A percentile compares a stretch with the other conserved stretches of the same genome.
Evolutionary conservation across 2,888 invertebrate genomes (phyloP).

Genomic region (Apodemia zela): DNA sequence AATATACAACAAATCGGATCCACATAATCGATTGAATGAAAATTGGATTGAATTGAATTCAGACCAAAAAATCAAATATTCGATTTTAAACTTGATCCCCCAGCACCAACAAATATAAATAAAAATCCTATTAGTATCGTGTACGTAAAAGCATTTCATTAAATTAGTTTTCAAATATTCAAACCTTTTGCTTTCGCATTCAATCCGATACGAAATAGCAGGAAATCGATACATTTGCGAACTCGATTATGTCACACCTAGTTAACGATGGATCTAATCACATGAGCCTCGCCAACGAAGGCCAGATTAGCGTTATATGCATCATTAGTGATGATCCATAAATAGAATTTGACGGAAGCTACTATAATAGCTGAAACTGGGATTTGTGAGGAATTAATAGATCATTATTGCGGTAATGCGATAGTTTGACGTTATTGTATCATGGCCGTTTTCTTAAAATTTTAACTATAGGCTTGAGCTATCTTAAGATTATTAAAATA

Average conservation of each 20-base stretch:
- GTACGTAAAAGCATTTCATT: constrained; percentile 15
- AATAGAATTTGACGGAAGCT: constrained; percentile 25
- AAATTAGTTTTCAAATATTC: constrained; percentile 20
- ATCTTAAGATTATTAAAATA: too few species aligned
- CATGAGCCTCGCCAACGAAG: constrained; percentile 21
- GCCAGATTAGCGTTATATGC: constrained; percentile 27
- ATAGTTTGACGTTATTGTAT: background rate
- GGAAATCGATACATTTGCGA: constrained; percentile 23
- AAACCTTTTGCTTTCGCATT: constrained; percentile 17
- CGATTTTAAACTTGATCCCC: constrained; percentile 2
- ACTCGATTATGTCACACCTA: constrained; percentile 25
- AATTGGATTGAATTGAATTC: background rate
- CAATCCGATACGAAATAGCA: constrained; percentile 8
- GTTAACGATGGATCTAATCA: constrained; percentile 24
- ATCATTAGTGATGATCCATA: constrained; percentile 27
- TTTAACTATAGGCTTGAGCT: background rate
- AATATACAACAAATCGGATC: too few species aligned
- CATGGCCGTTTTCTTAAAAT: background rate
- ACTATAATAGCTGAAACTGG: constrained; percentile 21
- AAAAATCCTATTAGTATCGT: constrained; percentile 9
- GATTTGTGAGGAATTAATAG: constrained; percentile 16
- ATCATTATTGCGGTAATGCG: background rate
- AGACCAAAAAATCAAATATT: constrained; percentile 5
- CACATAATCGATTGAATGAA: too few species aligned
- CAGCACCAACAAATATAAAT: constrained; percentile 8